Conservation (phyloP, 1,140 invertebrate species). For the Campodea augens region DNA sequence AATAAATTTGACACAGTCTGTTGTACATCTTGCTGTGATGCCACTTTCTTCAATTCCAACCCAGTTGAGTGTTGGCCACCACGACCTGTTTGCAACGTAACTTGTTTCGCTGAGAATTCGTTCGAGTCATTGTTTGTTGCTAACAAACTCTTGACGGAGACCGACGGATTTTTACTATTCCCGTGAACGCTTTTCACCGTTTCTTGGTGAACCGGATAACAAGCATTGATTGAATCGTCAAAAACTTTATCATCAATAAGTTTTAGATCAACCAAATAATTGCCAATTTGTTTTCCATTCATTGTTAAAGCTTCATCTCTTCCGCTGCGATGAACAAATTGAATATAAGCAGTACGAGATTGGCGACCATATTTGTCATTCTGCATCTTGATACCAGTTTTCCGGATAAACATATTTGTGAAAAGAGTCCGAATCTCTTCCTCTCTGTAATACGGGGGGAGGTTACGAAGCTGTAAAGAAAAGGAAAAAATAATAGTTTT, state of each 20-base stretch:
- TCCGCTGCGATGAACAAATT: slow-evolving; percentile 40
- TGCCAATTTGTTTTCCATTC: slow-evolving; percentile 34
- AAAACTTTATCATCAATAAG: slow-evolving; percentile 26
- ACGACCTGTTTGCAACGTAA: slow-evolving; percentile 46
- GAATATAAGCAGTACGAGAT: slow-evolving; percentile 57
- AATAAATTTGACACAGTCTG: no score
- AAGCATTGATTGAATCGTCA: neutral
- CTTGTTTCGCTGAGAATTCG: slow-evolving; percentile 39
- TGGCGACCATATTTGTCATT: slow-evolving; percentile 56
- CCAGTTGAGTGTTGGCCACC: no score
- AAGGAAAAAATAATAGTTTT: no score
- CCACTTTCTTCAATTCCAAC: no score
- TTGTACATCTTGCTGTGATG: no score
- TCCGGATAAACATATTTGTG: slow-evolving; percentile 49
- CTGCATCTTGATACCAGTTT: slow-evolving; percentile 66
- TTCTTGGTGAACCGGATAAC: neutral
- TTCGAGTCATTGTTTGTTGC: slow-evolving; percentile 54
- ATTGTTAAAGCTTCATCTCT: slow-evolving; percentile 44
- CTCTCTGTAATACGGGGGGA: slow-evolving; percentile 46
- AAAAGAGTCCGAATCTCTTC: slow-evolving; percentile 64
- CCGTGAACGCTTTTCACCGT: no score
- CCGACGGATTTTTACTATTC: slow-evolving; percentile 28
- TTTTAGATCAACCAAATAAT: slow-evolving; percentile 37
- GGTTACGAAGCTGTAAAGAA: no score
- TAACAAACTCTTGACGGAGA: slow-evolving; percentile 49